phyloP scores from a whole-genome alignment of 2,113 vertebrate genomes.

The Sorex fumeus region DNA sequence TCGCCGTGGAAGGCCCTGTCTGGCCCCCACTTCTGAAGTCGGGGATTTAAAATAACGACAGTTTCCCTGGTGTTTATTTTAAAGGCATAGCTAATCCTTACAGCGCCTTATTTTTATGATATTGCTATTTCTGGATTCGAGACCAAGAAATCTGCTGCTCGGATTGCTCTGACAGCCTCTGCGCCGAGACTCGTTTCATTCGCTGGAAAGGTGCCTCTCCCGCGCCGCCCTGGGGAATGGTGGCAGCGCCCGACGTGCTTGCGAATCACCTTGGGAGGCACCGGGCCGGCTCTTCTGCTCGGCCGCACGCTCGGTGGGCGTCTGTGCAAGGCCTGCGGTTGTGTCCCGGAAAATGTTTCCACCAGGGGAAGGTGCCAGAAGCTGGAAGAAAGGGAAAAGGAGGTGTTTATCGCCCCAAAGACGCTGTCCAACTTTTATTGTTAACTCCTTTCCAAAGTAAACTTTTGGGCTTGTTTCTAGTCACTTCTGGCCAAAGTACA shows the following conservation, averaged over 20 bases:
- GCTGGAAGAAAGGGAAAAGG: conserved; percentile 59
- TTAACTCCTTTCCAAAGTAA: conserved; percentile 80
- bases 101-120: conserved; percentile 34
- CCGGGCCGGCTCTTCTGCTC: too few species aligned
- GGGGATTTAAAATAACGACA: conserved; percentile 27
- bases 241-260: too few species aligned
- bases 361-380: conserved; percentile 46
- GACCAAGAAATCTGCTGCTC: background rate
- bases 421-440: conserved; percentile 74
- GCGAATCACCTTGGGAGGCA: too few species aligned
- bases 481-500: conserved; percentile 65
- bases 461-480: conserved; percentile 74
- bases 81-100: background rate
- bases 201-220: conserved; percentile 6
- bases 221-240: too few species aligned
- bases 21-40: background rate
- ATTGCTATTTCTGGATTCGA: background rate
- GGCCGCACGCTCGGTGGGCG: background rate
- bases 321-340: background rate
- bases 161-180: background rate
- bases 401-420: conserved; percentile 78
- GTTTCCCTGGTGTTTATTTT: background rate
- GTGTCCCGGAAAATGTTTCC: conserved; percentile 64
- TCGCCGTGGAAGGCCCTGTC: background rate
- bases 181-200: background rate